phyloP scores from a whole-genome alignment of 1,140 invertebrate genomes.

The Linepithema humile region DNA sequence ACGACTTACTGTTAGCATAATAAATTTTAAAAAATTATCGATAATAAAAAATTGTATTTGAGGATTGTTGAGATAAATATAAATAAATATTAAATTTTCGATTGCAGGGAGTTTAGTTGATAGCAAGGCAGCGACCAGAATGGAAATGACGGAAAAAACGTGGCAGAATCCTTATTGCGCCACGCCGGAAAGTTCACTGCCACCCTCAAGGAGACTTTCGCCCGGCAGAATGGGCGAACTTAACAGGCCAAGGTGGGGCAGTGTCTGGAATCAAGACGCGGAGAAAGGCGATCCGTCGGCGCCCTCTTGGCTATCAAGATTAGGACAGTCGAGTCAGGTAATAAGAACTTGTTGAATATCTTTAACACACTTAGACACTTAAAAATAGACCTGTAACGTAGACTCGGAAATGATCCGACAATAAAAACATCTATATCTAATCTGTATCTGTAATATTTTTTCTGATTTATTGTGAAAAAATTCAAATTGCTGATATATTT shows the following conservation, averaged over 20 bases:
- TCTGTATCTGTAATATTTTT: not conserved
- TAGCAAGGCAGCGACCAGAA: not conserved
- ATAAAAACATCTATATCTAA: too few species aligned
- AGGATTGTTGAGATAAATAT: not conserved
- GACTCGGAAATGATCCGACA: not conserved
- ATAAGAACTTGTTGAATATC: slow-evolving; percentile 9
- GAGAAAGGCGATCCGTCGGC: slow-evolving; percentile 78
- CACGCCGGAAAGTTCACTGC: slow-evolving; percentile 75
- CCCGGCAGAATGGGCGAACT: slow-evolving; percentile 84
- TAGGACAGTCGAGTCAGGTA: slow-evolving; percentile 80
- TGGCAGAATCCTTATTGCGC: slow-evolving; percentile 79
- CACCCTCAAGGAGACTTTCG: slow-evolving; percentile 76
- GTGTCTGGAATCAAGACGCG: slow-evolving; percentile 87
- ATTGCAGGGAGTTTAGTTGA: slow-evolving; percentile 27
- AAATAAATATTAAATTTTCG: not conserved
- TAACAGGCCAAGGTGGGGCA: slow-evolving; percentile 88
- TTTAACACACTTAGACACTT: too few species aligned
- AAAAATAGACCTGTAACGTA: too few species aligned
- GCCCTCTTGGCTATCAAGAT: slow-evolving; percentile 86
- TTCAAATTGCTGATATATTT: not conserved
- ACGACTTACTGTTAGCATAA: not conserved
- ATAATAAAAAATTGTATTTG: not conserved
- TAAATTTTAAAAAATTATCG: not conserved
- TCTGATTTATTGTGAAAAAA: not conserved
- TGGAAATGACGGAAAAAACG: slow-evolving; percentile 72